These are phyloP conservation scores for Frankliniella intonsa DNA, from an alignment of 2,888 invertebrate species.

Conservation along the genomic window DNA sequence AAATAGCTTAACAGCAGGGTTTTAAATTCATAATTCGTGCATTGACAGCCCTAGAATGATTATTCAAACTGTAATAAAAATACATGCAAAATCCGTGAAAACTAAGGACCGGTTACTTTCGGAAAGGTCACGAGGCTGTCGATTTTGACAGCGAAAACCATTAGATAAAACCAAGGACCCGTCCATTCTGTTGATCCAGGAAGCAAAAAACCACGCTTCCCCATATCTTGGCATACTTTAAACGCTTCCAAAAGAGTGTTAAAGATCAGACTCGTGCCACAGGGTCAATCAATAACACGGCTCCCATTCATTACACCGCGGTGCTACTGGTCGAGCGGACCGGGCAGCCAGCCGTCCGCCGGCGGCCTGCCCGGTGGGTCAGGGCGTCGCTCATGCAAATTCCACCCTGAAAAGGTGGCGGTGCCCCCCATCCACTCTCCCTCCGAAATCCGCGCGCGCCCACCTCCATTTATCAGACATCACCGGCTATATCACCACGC, in stretches of 20 bases:
- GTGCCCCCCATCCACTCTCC: not conserved
- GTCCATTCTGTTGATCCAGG: too few species aligned
- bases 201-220: too few species aligned
- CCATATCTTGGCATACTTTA: not conserved
- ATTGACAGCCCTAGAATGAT: too few species aligned
- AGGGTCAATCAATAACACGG: conserved; percentile 1
- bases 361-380: not conserved
- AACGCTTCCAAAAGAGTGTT: not conserved
- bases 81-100: too few species aligned
- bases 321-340: not conserved
- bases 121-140: too few species aligned
- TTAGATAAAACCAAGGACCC: too few species aligned
- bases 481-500: not conserved
- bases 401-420: not conserved
- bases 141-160: too few species aligned
- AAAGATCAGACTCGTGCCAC: not conserved
- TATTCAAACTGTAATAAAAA: too few species aligned
- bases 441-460: not conserved
- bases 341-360: not conserved
- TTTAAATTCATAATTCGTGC: too few species aligned
- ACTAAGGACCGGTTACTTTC: too few species aligned
- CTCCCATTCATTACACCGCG: not conserved
- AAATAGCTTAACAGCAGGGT: too few species aligned
- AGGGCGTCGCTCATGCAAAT: not conserved
- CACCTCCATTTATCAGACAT: conserved; percentile 10